phyloP scores from a whole-genome alignment of 2,888 invertebrate species.

The Cataglyphis rosenhaueri region DNA sequence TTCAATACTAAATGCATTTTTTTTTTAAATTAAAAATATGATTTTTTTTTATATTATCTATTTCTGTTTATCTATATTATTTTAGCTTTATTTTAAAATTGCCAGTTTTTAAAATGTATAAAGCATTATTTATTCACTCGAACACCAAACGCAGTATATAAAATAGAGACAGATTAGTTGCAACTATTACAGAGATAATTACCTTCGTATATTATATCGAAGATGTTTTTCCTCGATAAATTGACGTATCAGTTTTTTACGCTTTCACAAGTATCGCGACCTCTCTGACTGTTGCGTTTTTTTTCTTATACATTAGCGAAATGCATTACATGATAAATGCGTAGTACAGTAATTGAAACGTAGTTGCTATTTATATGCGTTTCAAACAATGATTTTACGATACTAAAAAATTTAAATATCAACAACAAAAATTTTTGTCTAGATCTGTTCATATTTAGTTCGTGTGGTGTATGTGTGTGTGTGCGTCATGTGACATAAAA shows the following conservation, averaged over 20 bases:
- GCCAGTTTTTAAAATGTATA: neutral
- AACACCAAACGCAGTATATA: neutral
- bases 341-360: neutral
- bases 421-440: neutral
- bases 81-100: neutral
- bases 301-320: slow-evolving; percentile 9
- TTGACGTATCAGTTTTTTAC: slow-evolving; percentile 72
- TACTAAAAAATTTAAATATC: neutral
- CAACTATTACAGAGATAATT: slow-evolving; percentile 41
- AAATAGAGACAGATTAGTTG: neutral
- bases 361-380: neutral
- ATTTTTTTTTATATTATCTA: neutral
- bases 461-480: neutral
- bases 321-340: neutral
- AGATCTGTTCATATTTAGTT: slow-evolving; percentile 21
- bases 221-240: slow-evolving; percentile 71
- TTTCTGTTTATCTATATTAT: neutral
- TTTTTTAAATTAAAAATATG: neutral
- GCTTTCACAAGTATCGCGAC: slow-evolving; percentile 70
- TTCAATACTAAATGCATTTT: neutral
- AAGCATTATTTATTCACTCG: neutral
- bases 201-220: slow-evolving; percentile 37
- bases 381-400: neutral
- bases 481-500: neutral
- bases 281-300: slow-evolving; percentile 48